These are phyloP conservation scores for Ochropacha duplaris DNA, from an alignment of 2,888 invertebrate genomes.

Conservation along the genomic window DNA sequence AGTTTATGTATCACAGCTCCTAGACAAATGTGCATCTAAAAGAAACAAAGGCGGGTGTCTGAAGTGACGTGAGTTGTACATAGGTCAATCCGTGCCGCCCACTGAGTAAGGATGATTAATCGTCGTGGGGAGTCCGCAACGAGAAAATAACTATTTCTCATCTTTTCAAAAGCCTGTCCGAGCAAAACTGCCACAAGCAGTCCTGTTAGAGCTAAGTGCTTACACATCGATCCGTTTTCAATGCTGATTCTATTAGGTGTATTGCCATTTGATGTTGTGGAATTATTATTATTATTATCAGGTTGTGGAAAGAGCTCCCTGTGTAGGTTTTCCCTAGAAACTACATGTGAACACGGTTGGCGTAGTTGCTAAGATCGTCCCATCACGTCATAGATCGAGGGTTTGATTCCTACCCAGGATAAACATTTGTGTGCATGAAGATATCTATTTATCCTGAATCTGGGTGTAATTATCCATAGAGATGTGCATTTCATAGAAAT, in stretches of 20 bases:
- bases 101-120: constrained; percentile 72
- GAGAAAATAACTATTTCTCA: constrained; percentile 76
- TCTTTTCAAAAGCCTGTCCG: constrained; percentile 70
- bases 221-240: constrained; percentile 52
- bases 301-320: too few relatives aligned
- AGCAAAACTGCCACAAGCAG: constrained; percentile 67
- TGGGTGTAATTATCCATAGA: too few relatives aligned
- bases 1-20: neutral
- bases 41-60: constrained; percentile 41
- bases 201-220: constrained; percentile 58
- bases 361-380: too few relatives aligned
- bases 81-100: constrained; percentile 68
- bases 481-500: too few relatives aligned
- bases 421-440: too few relatives aligned
- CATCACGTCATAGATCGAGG: too few relatives aligned
- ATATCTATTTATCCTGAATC: too few relatives aligned
- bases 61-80: constrained; percentile 51
- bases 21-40: constrained; percentile 18
- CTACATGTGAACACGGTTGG: too few relatives aligned
- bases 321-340: too few relatives aligned
- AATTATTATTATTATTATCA: too few relatives aligned
- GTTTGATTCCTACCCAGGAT: too few relatives aligned
- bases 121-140: constrained; percentile 60
- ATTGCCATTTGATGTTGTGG: constrained; percentile 26
- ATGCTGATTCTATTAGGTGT: constrained; percentile 45